Evolutionary conservation across 2,797 vertebrate genomes (phyloP).

Genomic region (Lepilemur septentrionalis): DNA sequence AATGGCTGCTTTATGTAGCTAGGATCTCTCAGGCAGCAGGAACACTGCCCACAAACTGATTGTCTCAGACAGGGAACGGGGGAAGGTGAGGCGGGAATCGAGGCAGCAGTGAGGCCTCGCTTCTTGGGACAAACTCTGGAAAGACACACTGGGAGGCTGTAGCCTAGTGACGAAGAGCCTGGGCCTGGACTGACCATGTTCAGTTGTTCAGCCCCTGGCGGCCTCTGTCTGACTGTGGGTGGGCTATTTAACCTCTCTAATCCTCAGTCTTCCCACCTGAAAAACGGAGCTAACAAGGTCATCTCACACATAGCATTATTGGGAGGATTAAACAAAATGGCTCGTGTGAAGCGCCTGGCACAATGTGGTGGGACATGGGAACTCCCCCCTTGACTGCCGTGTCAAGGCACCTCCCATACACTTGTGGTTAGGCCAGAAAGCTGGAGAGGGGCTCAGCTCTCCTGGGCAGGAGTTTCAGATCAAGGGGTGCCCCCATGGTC

Average conservation of each 20-base stretch:
- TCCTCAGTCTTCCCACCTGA: not conserved
- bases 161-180: not conserved
- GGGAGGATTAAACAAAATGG: not conserved
- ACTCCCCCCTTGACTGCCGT: not conserved
- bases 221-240: not conserved
- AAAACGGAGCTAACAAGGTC: not conserved
- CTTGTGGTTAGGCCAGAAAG: not conserved
- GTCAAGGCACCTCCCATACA: not conserved
- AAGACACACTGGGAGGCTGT: not conserved
- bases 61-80: not conserved
- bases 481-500: not conserved
- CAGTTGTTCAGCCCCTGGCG: not conserved
- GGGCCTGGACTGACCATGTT: rapidly evolving
- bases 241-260: not conserved
- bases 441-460: not conserved
- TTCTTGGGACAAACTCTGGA: not conserved
- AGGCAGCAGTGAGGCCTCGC: not conserved
- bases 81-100: not conserved
- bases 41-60: not conserved
- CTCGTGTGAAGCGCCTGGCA: rapidly evolving
- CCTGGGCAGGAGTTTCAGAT: not conserved
- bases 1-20: not conserved
- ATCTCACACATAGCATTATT: not conserved
- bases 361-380: rapidly evolving
- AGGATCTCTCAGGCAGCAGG: not conserved